Evolutionary conservation across 1,140 invertebrate species (phyloP).

Genomic region (Calliopsis andreniformis): DNA sequence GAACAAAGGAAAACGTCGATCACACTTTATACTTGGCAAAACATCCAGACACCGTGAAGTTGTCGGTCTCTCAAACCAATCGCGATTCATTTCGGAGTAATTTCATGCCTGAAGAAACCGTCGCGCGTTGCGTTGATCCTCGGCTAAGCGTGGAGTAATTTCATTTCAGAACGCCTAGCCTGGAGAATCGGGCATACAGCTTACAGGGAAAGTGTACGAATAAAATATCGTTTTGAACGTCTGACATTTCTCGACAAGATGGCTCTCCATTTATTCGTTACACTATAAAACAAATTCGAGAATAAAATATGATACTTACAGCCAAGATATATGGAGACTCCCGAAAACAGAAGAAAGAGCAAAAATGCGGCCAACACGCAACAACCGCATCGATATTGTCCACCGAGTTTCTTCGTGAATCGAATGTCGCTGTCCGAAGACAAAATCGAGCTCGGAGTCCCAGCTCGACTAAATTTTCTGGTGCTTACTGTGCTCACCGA

Average conservation of each 20-base stretch:
- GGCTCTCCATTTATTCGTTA: too few relatives aligned
- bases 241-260: background rate
- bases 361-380: slow-evolving; percentile 91
- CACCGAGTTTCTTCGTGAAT: slow-evolving; percentile 90
- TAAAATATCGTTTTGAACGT: background rate
- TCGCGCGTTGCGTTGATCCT: slow-evolving; percentile 22
- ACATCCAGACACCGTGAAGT: slow-evolving; percentile 54
- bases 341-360: slow-evolving; percentile 89
- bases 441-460: slow-evolving; percentile 88
- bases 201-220: slow-evolving; percentile 45
- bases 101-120: slow-evolving; percentile 47
- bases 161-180: slow-evolving; percentile 29
- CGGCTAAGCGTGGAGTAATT: slow-evolving; percentile 56
- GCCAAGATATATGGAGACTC: slow-evolving; percentile 91
- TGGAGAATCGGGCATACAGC: slow-evolving; percentile 6
- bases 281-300: too few relatives aligned
- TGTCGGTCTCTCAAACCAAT: slow-evolving; percentile 36
- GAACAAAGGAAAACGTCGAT: slow-evolving; percentile 59
- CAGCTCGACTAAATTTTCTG: slow-evolving; percentile 80
- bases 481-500: slow-evolving; percentile 81
- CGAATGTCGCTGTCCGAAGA: slow-evolving; percentile 92
- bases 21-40: slow-evolving; percentile 42
- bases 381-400: slow-evolving; percentile 91
- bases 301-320: too few relatives aligned
- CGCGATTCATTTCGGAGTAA: slow-evolving; percentile 31